phyloP scores from a whole-genome alignment of 2,797 vertebrate genomes.

The Labroides dimidiatus region DNA sequence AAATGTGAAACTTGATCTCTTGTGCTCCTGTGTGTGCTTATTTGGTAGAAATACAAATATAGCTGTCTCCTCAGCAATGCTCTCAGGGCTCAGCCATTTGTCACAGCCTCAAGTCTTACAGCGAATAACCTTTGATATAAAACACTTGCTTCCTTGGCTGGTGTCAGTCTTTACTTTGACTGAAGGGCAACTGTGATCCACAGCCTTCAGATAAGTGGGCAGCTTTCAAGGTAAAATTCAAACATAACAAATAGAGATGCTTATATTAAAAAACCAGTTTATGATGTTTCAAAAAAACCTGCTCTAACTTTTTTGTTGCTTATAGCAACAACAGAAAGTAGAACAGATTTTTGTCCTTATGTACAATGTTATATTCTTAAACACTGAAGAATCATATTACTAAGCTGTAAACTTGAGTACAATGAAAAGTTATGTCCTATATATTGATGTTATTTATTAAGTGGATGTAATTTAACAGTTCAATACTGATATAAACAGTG shows the following conservation, averaged over 20 bases:
- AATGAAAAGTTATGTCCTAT: no score
- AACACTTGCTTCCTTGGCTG: slow-evolving; percentile 40
- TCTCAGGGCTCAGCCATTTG: slow-evolving; percentile 70
- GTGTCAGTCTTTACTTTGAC: slow-evolving; percentile 19
- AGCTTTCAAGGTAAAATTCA: neutral
- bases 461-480: no score
- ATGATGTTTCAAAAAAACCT: no score
- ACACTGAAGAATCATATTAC: no score
- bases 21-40: slow-evolving; percentile 65
- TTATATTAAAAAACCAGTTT: no score
- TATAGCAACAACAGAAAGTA: no score
- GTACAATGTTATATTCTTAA: no score
- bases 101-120: slow-evolving; percentile 61
- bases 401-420: no score
- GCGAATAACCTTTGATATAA: slow-evolving; percentile 72
- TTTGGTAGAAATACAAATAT: slow-evolving; percentile 83
- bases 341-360: no score
- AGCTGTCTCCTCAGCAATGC: slow-evolving; percentile 77
- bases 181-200: slow-evolving; percentile 25
- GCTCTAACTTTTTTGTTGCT: no score
- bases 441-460: no score
- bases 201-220: neutral
- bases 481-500: neutral
- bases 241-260: neutral
- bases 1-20: slow-evolving; percentile 79